These are phyloP conservation scores for Myzus persicae DNA, from an alignment of 1,140 invertebrate species.

Conservation along the genomic window DNA sequence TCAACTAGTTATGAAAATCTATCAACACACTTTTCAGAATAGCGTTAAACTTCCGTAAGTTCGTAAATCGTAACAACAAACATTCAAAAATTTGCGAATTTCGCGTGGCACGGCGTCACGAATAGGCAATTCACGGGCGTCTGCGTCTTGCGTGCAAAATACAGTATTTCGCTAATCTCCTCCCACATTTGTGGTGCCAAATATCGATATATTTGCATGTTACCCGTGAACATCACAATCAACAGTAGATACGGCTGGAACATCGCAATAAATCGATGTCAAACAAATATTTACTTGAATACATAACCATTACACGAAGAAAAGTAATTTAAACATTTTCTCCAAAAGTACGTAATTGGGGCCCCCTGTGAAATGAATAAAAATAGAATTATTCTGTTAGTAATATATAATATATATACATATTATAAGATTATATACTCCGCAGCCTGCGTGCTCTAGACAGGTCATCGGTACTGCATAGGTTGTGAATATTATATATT, in stretches of 20 bases:
- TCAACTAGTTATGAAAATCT: neutral
- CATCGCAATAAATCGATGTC: neutral
- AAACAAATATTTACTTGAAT: neutral
- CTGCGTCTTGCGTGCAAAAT: slow-evolving; percentile 44
- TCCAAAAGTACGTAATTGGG: neutral
- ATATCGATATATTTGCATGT: neutral
- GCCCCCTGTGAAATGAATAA: neutral
- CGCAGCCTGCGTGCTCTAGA: neutral
- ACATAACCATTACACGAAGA: neutral
- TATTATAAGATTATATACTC: neutral
- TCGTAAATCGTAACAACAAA: neutral
- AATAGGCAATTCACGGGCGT: slow-evolving; percentile 57
- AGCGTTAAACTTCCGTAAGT: neutral
- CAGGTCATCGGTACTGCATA: neutral
- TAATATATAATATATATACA: neutral
- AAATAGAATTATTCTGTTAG: neutral
- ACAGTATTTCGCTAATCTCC: slow-evolving; percentile 36
- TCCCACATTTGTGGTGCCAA: neutral
- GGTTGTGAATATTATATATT: no score
- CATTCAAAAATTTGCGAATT: neutral
- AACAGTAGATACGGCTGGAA: neutral
- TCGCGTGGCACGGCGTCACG: slow-evolving; percentile 16
- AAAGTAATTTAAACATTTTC: neutral
- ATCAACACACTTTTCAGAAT: neutral
- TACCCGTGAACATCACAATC: neutral